Base-by-base conservation (phyloP, 2,113 vertebrate species). In the Hydropotes inermis region DNA sequence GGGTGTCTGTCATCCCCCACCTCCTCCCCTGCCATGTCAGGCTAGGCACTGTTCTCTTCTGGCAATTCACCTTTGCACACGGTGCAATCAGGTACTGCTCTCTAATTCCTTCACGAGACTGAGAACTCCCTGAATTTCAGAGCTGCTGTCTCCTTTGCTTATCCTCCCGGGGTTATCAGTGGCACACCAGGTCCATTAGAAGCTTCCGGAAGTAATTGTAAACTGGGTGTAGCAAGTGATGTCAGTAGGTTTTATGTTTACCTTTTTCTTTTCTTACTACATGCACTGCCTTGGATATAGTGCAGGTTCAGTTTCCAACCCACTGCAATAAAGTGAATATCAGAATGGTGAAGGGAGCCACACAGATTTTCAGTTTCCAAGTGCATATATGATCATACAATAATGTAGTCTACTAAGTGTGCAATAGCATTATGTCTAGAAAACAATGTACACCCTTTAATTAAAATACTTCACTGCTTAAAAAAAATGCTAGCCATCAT, bases 31-130 rank as follows among this genome's bases (percentile, higher is more conserved):
- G 9, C 5, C n/a, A 1, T 1, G 47, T 13, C 5, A 3, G 79
- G 6, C 17, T 0, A 7, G 33, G 13, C 1, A 0, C 1, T n/a
- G 21, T 1, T 19, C 3, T 33, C 39, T 76, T 4, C 8, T 23
- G 17, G 8, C n/a, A 43, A 45, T 10, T 21, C n/a, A 13, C 78
- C 27, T 7, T 2, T 3, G 30, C 23, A 1, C 21, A 21, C 0
- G 0, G 16, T 33, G 33, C 0, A 0, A 3, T 16, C 1, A 64
- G 54, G 54, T 0, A 0, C 4, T 17, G 1, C 36, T 39, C 33
- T 10, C 30, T 7, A 0, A 19, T 76, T 50, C 74, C 84, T 70
- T 54, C 27, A 16, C 2, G 0, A 60, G 78, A 57, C 1, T 4
- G 33, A 19, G 47, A 82, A n/a, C 3, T 11, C 30, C 50, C 87